phyloP scores from a whole-genome alignment of 53 echinoderm and acorn worm species.

The Actinopyga echinites region DNA sequence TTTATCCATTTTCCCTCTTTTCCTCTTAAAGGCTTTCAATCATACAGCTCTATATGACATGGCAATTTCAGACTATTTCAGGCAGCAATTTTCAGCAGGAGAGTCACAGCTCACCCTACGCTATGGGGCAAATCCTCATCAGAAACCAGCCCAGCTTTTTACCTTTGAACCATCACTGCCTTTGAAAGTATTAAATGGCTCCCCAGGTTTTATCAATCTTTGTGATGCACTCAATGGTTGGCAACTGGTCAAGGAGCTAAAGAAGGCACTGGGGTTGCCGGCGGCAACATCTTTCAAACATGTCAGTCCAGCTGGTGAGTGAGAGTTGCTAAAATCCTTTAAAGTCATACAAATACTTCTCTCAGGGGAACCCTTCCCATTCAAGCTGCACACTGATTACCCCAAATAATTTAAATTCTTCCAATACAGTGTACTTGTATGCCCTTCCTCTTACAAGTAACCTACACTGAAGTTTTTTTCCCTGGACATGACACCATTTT shows the following conservation, averaged over 20 bases:
- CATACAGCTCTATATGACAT: constrained; percentile 90
- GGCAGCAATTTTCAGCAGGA: constrained; percentile 79
- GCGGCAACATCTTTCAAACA: constrained; percentile 96
- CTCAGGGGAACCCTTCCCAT: no score
- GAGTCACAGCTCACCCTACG: constrained; percentile 76
- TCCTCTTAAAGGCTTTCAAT: constrained; percentile 74
- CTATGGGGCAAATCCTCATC: constrained; percentile 96
- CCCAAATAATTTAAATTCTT: no score
- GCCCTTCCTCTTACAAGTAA: no score
- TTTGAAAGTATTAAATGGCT: constrained; percentile 84
- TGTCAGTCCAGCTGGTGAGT: constrained; percentile 91
- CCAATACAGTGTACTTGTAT: no score
- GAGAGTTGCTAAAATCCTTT: no score
- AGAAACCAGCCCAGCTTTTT: constrained; percentile 93
- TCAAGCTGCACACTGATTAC: no score
- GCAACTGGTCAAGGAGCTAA: constrained; percentile 88
- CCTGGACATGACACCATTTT: no score
- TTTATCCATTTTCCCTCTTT: background rate
- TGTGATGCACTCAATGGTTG: constrained; percentile 93
- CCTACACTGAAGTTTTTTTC: no score
- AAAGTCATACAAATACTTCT: no score
- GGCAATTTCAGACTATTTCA: constrained; percentile 92
- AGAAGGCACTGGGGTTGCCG: constrained; percentile 71
- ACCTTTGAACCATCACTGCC: constrained; percentile 75
- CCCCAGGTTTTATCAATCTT: constrained; percentile 93